Conservation (phyloP, 2,797 vertebrate genomes). For the Adrianichthys oophorus region DNA sequence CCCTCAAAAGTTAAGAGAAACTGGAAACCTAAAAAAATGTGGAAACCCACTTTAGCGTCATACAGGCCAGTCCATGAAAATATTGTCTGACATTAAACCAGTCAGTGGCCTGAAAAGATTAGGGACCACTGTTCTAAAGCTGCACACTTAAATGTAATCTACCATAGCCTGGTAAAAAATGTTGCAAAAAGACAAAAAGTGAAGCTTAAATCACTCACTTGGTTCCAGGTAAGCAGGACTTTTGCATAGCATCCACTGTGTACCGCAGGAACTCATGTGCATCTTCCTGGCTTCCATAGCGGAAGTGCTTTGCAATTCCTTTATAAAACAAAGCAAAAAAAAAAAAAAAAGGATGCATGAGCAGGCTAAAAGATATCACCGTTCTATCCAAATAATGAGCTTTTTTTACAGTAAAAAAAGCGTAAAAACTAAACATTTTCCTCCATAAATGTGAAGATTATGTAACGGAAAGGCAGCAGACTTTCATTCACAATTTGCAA, state of each 20-base stretch:
- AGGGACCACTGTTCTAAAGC: no score
- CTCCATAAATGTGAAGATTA: no score
- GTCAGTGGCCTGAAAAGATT: no score
- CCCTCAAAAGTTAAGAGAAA: no score
- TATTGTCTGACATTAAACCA: no score
- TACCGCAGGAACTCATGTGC: constrained; percentile 96
- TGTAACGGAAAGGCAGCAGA: constrained; percentile 33
- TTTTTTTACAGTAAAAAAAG: constrained; percentile 9
- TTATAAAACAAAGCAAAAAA: background rate
- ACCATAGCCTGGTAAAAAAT: no score
- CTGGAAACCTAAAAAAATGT: no score
- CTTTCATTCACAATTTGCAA: constrained; percentile 10
- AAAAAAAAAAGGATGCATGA: no score
- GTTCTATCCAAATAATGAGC: background rate
- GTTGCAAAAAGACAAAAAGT: background rate
- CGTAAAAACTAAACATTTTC: constrained; percentile 31
- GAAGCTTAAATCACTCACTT: constrained; percentile 80
- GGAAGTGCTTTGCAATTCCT: constrained; percentile 98
- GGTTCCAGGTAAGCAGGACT: constrained; percentile 92
- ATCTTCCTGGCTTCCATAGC: constrained; percentile 95
- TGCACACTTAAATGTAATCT: no score
- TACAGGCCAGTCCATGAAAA: no score
- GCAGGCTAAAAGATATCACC: background rate
- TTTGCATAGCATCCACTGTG: constrained; percentile 97
- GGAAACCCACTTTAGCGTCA: no score